phyloP scores from a whole-genome alignment of 2,797 vertebrate species.

The Synanceia verrucosa region DNA sequence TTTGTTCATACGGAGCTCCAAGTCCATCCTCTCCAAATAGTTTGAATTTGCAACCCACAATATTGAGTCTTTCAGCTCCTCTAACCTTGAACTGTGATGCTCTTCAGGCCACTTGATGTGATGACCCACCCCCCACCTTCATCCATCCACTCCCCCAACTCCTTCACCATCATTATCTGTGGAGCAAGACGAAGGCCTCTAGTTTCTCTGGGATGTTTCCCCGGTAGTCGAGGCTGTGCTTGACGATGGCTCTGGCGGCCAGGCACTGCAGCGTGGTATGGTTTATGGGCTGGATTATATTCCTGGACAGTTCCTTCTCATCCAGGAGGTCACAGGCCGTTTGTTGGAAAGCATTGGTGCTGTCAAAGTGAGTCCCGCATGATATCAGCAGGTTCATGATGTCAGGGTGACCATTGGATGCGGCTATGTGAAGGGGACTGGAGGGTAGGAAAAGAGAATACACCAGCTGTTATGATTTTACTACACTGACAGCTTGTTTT shows the following conservation, averaged over 20 bases:
- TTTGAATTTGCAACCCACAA: conserved; percentile 40
- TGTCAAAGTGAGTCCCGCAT: conserved; percentile 96
- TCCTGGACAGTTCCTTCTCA: conserved; percentile 96
- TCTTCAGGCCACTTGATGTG: conserved; percentile 8
- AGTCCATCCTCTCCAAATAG: conserved; percentile 33
- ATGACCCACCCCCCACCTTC: neutral
- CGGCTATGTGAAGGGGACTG: conserved; percentile 94
- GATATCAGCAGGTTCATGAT: conserved; percentile 99
- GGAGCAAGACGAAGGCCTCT: conserved; percentile 95
- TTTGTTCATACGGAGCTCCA: conserved; percentile 32
- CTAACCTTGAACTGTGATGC: conserved; percentile 5
- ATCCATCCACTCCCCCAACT: neutral
- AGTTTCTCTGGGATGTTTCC: conserved; percentile 96
- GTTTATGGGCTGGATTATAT: conserved; percentile 98
- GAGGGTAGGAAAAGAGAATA: neutral
- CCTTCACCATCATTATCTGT: conserved; percentile 88
- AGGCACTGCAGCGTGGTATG: conserved; percentile 99
- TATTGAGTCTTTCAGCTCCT: conserved; percentile 24
- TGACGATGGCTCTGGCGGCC: conserved; percentile 93
- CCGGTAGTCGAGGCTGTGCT: conserved; percentile 88
- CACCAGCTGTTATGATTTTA: neutral
- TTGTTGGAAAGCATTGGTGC: conserved; percentile 93
- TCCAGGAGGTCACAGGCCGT: conserved; percentile 96
- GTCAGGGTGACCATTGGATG: conserved; percentile 96
- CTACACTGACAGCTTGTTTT: too few relatives aligned